phyloP scores from a whole-genome alignment of 1,140 invertebrate genomes.

The Bactericera cockerelli region DNA sequence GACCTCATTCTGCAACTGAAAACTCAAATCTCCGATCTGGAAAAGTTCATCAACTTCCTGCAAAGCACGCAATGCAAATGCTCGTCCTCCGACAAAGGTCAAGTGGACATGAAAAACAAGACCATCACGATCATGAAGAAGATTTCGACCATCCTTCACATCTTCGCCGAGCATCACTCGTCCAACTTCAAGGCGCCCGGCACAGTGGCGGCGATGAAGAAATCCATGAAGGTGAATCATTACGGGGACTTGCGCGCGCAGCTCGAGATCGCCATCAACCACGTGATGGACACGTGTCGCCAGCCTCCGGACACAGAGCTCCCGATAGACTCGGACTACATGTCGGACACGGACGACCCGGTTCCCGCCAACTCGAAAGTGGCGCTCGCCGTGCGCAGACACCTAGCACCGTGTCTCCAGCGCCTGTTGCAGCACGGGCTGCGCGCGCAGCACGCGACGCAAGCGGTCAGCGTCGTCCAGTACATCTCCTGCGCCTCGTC shows the following conservation, averaged over 20 bases:
- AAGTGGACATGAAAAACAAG: conserved; percentile 30
- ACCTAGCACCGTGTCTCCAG: conserved; percentile 70
- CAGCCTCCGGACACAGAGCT: conserved; percentile 31
- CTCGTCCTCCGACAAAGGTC: neutral
- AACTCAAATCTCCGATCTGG: conserved; percentile 91
- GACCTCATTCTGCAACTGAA: conserved; percentile 87
- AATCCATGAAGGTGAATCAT: conserved; percentile 67
- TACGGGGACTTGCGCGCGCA: conserved; percentile 86
- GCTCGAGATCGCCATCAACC: conserved; percentile 75
- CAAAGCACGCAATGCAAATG: conserved; percentile 43
- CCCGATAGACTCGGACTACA: conserved; percentile 37
- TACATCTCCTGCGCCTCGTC: conserved; percentile 71
- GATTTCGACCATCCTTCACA: conserved; percentile 71
- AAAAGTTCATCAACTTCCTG: conserved; percentile 90
- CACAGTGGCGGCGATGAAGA: conserved; percentile 71
- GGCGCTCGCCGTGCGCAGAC: conserved; percentile 77
- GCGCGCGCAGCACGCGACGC: conserved; percentile 39
- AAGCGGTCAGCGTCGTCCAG: conserved; percentile 65
- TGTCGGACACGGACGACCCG: conserved; percentile 43
- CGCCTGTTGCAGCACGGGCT: conserved; percentile 92
- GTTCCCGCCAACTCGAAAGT: conserved; percentile 49
- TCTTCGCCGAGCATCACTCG: conserved; percentile 48
- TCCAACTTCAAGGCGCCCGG: conserved; percentile 49
- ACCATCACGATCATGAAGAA: conserved; percentile 61
- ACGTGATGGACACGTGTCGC: conserved; percentile 48